phyloP scores from a whole-genome alignment of 2,888 invertebrate genomes.

The Uloborus plumipes region DNA sequence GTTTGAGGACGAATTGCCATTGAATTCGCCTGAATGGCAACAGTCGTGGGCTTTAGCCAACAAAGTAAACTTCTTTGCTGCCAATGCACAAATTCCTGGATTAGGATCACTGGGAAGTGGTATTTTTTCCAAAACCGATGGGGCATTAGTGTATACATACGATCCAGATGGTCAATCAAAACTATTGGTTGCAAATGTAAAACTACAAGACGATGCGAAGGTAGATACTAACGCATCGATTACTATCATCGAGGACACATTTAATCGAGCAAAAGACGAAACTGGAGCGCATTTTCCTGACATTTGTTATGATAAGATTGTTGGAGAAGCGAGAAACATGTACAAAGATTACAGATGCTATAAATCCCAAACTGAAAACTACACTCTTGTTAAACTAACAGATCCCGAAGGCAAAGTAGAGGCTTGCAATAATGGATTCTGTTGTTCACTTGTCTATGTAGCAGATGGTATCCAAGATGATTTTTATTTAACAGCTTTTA shows the following conservation, averaged over 20 bases:
- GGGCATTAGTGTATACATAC: constrained; percentile 70
- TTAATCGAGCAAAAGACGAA: constrained; percentile 1
- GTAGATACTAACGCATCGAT: constrained; percentile 23
- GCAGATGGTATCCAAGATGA: constrained; percentile 38
- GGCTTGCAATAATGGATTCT: constrained; percentile 60
- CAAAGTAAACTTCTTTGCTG: constrained; percentile 79
- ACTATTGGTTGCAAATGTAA: constrained; percentile 67
- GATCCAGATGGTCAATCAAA: constrained; percentile 68
- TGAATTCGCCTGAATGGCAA: constrained; percentile 77
- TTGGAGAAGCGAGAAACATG: constrained; percentile 15
- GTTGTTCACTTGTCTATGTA: constrained; percentile 60
- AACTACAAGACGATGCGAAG: constrained; percentile 1
- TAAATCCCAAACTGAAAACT: constrained; percentile 35
- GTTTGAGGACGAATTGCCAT: constrained; percentile 85
- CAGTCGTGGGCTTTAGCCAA: constrained; percentile 79
- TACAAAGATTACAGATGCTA: constrained; percentile 35
- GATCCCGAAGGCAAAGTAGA: constrained; percentile 22
- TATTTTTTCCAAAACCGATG: constrained; percentile 78
- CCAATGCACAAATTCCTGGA: constrained; percentile 79
- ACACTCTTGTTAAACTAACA: constrained; percentile 32
- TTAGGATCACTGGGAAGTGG: constrained; percentile 81
- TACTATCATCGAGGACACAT: constrained; percentile 8
- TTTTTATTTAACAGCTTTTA: constrained; percentile 49
- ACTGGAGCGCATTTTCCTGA: constrained; percentile 48
- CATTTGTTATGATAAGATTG: constrained; percentile 10